Conservation (phyloP, 2,113 vertebrate species). For the Indicator indicator region DNA sequence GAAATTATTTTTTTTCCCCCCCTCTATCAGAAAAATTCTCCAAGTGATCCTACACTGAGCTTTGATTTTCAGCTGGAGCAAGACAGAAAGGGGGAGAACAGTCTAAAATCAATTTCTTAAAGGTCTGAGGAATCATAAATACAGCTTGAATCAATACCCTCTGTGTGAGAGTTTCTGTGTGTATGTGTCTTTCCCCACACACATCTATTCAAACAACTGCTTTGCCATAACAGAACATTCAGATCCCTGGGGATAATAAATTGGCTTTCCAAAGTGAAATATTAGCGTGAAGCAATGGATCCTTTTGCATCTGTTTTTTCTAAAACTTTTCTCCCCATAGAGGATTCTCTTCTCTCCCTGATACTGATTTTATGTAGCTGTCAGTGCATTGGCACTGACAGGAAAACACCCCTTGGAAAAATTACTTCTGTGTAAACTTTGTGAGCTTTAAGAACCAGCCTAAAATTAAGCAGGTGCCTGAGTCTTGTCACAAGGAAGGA, state of each 20-base stretch:
- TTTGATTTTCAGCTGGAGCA: constrained; percentile 75
- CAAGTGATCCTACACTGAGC: constrained; percentile 47
- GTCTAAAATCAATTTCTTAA: constrained; percentile 68
- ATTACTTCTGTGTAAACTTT: neutral
- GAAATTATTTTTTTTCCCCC: neutral
- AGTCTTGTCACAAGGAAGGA: neutral
- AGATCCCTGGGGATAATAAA: constrained; percentile 54
- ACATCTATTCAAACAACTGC: constrained; percentile 61
- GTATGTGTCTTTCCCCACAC: neutral
- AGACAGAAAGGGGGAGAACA: constrained; percentile 48
- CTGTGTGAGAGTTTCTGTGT: neutral
- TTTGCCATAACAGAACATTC: constrained; percentile 65
- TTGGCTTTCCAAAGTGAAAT: constrained; percentile 48
- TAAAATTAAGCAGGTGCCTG: neutral
- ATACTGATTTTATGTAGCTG: neutral
- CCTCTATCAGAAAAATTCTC: constrained; percentile 35
- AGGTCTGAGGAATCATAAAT: constrained; percentile 76
- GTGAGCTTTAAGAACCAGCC: neutral
- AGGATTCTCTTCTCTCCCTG: neutral
- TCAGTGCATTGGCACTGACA: neutral
- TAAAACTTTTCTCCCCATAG: neutral
- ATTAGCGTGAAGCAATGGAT: neutral
- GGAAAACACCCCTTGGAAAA: neutral
- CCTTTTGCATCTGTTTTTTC: neutral
- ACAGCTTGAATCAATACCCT: constrained; percentile 72